Conservation (phyloP, 1,140 invertebrate species). For the Carposina sasakii region DNA sequence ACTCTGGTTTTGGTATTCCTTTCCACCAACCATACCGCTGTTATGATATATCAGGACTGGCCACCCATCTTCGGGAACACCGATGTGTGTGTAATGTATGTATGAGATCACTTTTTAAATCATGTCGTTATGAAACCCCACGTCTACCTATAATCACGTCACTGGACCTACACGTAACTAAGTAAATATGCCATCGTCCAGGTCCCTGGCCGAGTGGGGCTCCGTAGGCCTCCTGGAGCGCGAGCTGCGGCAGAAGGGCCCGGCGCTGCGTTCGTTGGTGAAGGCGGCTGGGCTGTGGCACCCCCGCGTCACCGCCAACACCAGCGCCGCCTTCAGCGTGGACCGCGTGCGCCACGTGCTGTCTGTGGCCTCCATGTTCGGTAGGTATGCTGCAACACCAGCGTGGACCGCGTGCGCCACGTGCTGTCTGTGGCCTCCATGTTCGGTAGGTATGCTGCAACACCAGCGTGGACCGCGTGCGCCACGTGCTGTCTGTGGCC, state of each 20-base stretch:
- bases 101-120: no score
- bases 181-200: slow-evolving; percentile 16
- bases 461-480: slow-evolving; percentile 88
- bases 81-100: no score
- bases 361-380: slow-evolving; percentile 95
- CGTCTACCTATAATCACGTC: no score
- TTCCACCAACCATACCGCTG: no score
- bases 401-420: slow-evolving; percentile 90
- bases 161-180: no score
- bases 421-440: slow-evolving; percentile 94
- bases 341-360: slow-evolving; percentile 91
- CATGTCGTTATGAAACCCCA: no score
- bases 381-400: slow-evolving; percentile 78
- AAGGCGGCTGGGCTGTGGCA: slow-evolving; percentile 96
- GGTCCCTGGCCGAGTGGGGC: slow-evolving; percentile 91
- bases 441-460: slow-evolving; percentile 86
- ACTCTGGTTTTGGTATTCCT: no score
- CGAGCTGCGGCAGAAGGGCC: slow-evolving; percentile 88
- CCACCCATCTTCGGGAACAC: no score
- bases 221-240: slow-evolving; percentile 92
- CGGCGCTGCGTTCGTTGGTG: slow-evolving; percentile 91
- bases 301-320: slow-evolving; percentile 92
- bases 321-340: slow-evolving; percentile 87
- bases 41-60: no score
- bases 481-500: slow-evolving; percentile 92